Evolutionary conservation across 2,113 vertebrate genomes (phyloP).

Genomic region (Psittacula cyanocephala): DNA sequence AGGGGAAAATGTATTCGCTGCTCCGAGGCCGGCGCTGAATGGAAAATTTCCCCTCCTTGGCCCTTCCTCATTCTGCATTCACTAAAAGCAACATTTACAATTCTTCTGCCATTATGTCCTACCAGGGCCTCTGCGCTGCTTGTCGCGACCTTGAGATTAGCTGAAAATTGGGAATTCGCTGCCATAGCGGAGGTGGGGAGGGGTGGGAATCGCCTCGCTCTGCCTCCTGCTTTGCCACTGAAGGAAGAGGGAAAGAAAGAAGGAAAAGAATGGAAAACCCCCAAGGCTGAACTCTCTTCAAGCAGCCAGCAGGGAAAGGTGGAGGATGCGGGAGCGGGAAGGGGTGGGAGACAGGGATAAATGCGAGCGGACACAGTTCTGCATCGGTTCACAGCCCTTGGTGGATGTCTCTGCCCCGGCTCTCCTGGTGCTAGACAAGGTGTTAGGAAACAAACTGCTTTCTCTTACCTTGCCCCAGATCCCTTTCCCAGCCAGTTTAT

Average conservation of each 20-base stretch:
- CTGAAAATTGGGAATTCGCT: constrained; percentile 94
- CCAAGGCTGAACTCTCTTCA: background rate
- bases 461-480: background rate
- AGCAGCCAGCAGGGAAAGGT: background rate
- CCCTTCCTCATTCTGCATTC: constrained; percentile 89
- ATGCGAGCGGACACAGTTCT: rapidly evolving
- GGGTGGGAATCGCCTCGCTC: background rate
- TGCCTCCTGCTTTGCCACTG: background rate
- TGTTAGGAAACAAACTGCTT: background rate
- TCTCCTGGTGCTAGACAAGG: background rate
- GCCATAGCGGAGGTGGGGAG: constrained; percentile 78
- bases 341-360: background rate
- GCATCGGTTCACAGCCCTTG: rapidly evolving
- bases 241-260: background rate
- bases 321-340: background rate
- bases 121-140: constrained; percentile 93
- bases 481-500: rapidly evolving
- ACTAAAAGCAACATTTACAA: constrained; percentile 94
- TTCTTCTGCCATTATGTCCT: constrained; percentile 97
- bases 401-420: rapidly evolving
- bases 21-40: constrained; percentile 77
- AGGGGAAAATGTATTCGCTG: constrained; percentile 88
- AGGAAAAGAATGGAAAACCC: background rate
- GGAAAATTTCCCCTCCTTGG: constrained; percentile 83
- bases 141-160: constrained; percentile 93